Evolutionary conservation across 2,113 vertebrate species (phyloP), one percentile per base, ranked within the genome.

Genomic region (Cyprinodon tularosa): DNA sequence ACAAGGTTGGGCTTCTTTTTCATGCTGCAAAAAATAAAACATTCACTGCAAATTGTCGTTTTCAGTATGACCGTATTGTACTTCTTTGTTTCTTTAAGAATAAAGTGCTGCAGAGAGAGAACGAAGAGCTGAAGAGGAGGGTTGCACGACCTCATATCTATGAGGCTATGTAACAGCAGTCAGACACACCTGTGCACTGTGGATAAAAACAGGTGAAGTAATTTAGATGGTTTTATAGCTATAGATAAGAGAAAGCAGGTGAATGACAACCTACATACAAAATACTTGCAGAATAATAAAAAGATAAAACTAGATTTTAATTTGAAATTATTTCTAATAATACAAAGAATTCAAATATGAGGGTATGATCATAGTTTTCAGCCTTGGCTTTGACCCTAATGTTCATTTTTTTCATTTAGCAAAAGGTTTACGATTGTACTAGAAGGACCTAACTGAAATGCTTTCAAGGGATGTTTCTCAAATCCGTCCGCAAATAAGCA

Each of bases 91-190:
- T 66, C 1, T 63, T 39, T 50, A 63, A 94, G 94, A 95, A 93
- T 82, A 94, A 94, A 80, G 65, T 93, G 2, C 88, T 95, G 78
- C 91, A 94, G 70, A 93, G 74, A 37, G 92, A 95, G 59, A 94
- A 94, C 22, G 57, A 48, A 1, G 90, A 92, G 73, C 89, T 95
- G 77, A 94, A 79, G 72, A 92, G 47, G 71, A 91, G 65, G 76
- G 85, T 94, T 39, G 39, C 65, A 44, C 74, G 15, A 71, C 67
- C 76, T 15, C 76, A 6, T n/a, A 14, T 69, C 7, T 17, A 48
- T 2, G 0, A 60, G 36, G 3, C 11, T 9, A 13, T 37, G 4
- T 0, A 14, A 0, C 15, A 53, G 15, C 17, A 15, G 15, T 38
- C 67, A 29, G n/a, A 57, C 12, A 66, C 12, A 74, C 53, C n/a